Evolutionary conservation across 2,797 vertebrate genomes (phyloP).

Genomic region (Phoebastria nigripes): DNA sequence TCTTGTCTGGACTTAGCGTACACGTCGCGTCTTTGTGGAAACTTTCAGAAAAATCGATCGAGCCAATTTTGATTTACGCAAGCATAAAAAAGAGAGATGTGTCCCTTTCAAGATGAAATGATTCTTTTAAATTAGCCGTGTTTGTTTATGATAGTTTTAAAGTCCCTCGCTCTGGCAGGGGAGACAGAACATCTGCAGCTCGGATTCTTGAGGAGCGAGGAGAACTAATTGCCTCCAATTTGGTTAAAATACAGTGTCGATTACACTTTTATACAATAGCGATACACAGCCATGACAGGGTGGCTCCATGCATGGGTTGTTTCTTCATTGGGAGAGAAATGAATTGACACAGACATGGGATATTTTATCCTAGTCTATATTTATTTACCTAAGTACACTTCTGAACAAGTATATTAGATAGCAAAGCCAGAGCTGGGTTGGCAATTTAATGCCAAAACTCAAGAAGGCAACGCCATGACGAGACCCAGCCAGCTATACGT

Average conservation of each 20-base stretch:
- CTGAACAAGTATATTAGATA: neutral
- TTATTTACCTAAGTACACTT: neutral
- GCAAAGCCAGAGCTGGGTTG: neutral
- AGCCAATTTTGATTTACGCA: neutral
- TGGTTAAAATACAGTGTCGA: conserved; percentile 1
- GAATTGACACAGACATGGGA: neutral
- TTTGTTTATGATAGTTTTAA: conserved; percentile 55
- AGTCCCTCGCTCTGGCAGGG: neutral
- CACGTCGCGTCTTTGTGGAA: rapidly evolving
- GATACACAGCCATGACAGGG: neutral
- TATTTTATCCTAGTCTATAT: neutral
- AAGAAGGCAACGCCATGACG: neutral
- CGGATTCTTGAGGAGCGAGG: neutral
- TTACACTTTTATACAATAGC: neutral
- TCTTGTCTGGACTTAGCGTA: neutral
- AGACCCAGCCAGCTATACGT: neutral
- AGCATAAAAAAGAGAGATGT: conserved; percentile 27
- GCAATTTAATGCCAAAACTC: neutral
- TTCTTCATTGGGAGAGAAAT: neutral
- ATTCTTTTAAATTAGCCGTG: conserved; percentile 3
- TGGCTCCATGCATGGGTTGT: neutral
- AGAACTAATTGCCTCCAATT: conserved; percentile 8
- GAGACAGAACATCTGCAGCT: conserved; percentile 40
- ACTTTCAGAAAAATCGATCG: neutral
- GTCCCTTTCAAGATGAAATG: neutral